A percentile compares a stretch with the other conserved stretches of the same genome.
These are phyloP conservation scores for Drosophila subquinaria DNA, from an alignment of 2,888 invertebrate species.

Conservation along the genomic window DNA sequence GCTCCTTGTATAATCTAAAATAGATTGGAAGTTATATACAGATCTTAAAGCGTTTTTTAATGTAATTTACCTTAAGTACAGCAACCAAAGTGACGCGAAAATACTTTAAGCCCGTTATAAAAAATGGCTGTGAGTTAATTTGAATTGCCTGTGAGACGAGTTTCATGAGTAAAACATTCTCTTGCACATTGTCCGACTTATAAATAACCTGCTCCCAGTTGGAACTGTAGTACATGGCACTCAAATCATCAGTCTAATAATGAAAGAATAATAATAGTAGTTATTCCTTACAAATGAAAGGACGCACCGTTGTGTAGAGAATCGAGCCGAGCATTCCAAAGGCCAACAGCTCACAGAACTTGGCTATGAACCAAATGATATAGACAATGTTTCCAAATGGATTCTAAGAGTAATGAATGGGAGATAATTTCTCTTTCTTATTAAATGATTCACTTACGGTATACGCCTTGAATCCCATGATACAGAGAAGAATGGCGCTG, in stretches of 20 bases:
- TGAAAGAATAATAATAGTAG: neutral
- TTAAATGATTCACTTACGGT: constrained; percentile 63
- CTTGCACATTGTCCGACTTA: constrained; percentile 50
- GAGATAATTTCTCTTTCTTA: neutral
- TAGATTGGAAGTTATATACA: neutral
- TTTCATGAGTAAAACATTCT: constrained; percentile 75
- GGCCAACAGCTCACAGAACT: constrained; percentile 68
- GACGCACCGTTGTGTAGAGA: constrained; percentile 67
- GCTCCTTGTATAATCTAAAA: constrained; percentile 78
- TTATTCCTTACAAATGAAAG: neutral
- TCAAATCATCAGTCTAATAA: constrained; percentile 67
- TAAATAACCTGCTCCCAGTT: constrained; percentile 75
- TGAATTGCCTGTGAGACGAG: constrained; percentile 65
- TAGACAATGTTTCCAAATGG: constrained; percentile 62
- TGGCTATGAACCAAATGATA: constrained; percentile 71
- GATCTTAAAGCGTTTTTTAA: no score
- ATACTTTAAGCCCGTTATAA: constrained; percentile 74
- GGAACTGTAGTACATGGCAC: constrained; percentile 73
- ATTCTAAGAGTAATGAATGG: constrained; percentile 53
- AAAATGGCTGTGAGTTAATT: constrained; percentile 69
- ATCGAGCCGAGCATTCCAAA: constrained; percentile 75
- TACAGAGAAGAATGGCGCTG: constrained; percentile 77
- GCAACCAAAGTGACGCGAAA: constrained; percentile 69
- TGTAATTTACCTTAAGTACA: constrained; percentile 63
- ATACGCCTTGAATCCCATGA: constrained; percentile 72